Conservation (phyloP, 2,113 vertebrate genomes). For the Chascanopsetta lugubris region DNA sequence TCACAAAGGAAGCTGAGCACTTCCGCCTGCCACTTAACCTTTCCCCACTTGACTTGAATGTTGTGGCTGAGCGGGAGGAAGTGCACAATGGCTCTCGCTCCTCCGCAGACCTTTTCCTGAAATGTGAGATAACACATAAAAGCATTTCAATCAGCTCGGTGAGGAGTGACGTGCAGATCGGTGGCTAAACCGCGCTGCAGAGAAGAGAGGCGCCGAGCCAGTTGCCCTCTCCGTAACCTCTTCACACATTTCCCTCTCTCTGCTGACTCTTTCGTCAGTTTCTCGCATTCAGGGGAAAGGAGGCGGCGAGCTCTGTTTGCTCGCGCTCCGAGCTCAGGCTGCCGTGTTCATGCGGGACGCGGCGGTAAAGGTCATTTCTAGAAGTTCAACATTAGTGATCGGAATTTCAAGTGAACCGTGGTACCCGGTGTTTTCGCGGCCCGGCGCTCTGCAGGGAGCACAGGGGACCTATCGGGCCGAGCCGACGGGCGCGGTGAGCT, state of each 20-base stretch:
- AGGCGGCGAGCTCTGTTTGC: constrained; percentile 53
- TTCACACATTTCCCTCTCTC: constrained; percentile 40
- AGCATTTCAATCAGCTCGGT: not conserved
- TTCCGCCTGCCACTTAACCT: not conserved
- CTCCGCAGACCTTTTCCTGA: not conserved
- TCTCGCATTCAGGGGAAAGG: constrained; percentile 40
- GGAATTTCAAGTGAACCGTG: constrained; percentile 75
- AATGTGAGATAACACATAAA: not conserved
- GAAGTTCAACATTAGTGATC: constrained; percentile 77
- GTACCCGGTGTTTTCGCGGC: constrained; percentile 35
- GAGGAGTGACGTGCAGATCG: constrained; percentile 32
- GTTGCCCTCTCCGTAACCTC: constrained; percentile 66
- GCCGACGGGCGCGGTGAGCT: not conserved
- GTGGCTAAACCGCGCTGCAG: constrained; percentile 41
- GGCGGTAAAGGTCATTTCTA: constrained; percentile 74
- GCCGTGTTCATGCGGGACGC: constrained; percentile 60
- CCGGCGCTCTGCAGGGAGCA: constrained; percentile 22
- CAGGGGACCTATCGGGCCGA: constrained; percentile 15
- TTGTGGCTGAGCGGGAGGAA: not conserved
- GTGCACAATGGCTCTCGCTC: not conserved
- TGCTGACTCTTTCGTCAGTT: constrained; percentile 57
- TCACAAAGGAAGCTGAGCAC: not conserved
- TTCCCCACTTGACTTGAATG: not conserved
- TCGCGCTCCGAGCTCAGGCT: constrained; percentile 53
- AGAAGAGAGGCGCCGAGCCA: constrained; percentile 38